Percentiles rank a stretch among this genome's conserved stretches.
Conservation (phyloP, 2,888 invertebrate species). For the Thyatira batis region DNA sequence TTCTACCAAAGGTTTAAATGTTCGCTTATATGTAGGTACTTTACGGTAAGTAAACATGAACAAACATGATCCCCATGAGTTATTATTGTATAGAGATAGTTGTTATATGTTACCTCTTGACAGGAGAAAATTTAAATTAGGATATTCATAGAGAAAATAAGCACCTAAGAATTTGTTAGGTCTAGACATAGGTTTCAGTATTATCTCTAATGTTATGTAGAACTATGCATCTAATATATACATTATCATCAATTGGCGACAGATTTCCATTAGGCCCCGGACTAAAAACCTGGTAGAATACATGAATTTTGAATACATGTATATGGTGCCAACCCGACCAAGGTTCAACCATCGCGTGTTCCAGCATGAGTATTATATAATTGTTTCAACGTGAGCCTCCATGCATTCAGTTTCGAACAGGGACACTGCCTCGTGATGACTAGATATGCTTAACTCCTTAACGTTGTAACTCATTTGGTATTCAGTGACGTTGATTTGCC, state of each 20-base stretch:
- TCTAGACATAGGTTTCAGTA: slow-evolving; percentile 11
- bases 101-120: too few relatives aligned
- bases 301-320: slow-evolving; percentile 51
- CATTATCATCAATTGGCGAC: slow-evolving; percentile 32
- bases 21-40: too few relatives aligned
- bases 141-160: too few relatives aligned
- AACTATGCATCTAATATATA: slow-evolving; percentile 29
- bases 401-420: slow-evolving; percentile 3
- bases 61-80: too few relatives aligned
- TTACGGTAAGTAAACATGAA: too few relatives aligned
- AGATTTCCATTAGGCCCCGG: slow-evolving; percentile 35
- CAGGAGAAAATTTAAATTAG: too few relatives aligned
- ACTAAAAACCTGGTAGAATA: slow-evolving; percentile 56
- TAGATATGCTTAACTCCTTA: neutral
- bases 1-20: too few relatives aligned
- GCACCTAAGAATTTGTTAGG: too few relatives aligned
- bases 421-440: slow-evolving; percentile 1
- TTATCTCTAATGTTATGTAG: slow-evolving; percentile 32
- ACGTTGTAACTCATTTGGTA: neutral
- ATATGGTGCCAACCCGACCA: slow-evolving; percentile 33
- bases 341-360: slow-evolving; percentile 53
- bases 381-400: slow-evolving; percentile 46
- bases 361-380: slow-evolving; percentile 30
- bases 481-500: neutral
- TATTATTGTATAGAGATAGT: too few relatives aligned